Base-by-base conservation (phyloP, 2,888 invertebrate species). In the Sympetrum striolatum region DNA sequence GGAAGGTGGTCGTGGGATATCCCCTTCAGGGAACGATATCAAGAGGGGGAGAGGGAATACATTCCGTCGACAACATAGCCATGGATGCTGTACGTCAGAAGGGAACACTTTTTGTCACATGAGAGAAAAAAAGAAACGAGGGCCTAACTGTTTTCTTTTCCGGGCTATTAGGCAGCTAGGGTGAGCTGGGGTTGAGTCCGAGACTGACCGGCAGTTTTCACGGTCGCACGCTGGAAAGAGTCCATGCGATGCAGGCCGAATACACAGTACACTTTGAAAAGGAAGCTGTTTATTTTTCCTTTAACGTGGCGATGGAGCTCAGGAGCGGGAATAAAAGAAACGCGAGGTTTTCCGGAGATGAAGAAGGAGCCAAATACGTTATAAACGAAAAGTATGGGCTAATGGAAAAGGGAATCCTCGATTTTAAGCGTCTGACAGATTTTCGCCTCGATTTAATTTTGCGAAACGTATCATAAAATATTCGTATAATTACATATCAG, bases 161-260 rank as follows among this genome's bases (percentile, higher is more conserved):
- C 86, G 64, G 86, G 86, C 86, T 86, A 86, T 86, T 86, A 86
- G 86, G 86, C 37, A 86, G 86, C 35, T 86, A 60, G 86, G 86
- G 86, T 86, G 86, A 60, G 39, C 35, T 31, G 31, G 82, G 60
- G 86, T 58, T 31, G 60, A 25, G 44, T 81, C 86, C 35, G 53
- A 31, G 58, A 60, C 58, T 86, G 86, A 86, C 86, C 86, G 58
- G 60, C 37, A 37, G 86, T 37, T 86, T 86, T 86, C 86, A 86
- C 60, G 86, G 86, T n/a, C 86, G 86, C 86, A 60, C 37, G 86
- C 86, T 86, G 86, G 86, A 86, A 64, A 37, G 86, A 22, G 60
- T 86, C 86, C 86, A 86, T 86, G 86, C 60, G 60, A 86, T 82
- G 82, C 58, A 15, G 58, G 37, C 60, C 37, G 37, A 39, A 86